These are phyloP conservation scores for Anser cygnoides DNA, from an alignment of 2,113 vertebrate species.

Conservation along the genomic window DNA sequence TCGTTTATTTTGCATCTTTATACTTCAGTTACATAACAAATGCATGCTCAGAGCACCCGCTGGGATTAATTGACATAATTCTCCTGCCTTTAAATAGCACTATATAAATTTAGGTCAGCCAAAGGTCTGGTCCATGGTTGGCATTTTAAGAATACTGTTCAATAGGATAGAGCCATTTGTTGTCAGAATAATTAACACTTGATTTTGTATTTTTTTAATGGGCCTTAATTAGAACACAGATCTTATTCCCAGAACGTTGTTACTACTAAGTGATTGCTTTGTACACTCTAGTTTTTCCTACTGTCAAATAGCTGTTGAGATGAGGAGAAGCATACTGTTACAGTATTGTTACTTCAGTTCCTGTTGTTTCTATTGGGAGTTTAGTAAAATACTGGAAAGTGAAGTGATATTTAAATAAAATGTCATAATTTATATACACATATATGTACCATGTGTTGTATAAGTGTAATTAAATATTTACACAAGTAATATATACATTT, in stretches of 20 bases:
- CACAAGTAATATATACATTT: not conserved
- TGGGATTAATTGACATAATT: slow-evolving; percentile 66
- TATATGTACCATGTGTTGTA: not conserved
- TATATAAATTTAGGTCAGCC: slow-evolving; percentile 44
- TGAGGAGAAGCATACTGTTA: not conserved
- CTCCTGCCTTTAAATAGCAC: slow-evolving; percentile 29
- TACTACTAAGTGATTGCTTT: not conserved
- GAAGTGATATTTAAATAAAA: not conserved
- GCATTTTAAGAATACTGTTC: slow-evolving; percentile 32
- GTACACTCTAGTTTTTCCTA: not conserved
- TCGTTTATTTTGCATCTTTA: not conserved
- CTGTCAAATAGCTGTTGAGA: not conserved
- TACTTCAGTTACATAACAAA: slow-evolving; percentile 14
- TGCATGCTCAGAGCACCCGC: slow-evolving; percentile 5
- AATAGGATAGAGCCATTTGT: slow-evolving; percentile 21
- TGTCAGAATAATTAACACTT: slow-evolving; percentile 25
- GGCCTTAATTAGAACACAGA: not conserved
- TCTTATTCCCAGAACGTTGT: not conserved
- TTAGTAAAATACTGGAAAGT: not conserved
- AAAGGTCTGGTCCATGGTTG: slow-evolving; percentile 11
- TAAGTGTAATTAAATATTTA: not conserved
- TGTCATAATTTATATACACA: not conserved
- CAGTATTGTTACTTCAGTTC: not conserved
- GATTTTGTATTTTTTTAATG: not conserved
- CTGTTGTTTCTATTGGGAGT: not conserved